Evolutionary conservation across 2,888 invertebrate genomes (phyloP).

Genomic region (Tortrix viridana): DNA sequence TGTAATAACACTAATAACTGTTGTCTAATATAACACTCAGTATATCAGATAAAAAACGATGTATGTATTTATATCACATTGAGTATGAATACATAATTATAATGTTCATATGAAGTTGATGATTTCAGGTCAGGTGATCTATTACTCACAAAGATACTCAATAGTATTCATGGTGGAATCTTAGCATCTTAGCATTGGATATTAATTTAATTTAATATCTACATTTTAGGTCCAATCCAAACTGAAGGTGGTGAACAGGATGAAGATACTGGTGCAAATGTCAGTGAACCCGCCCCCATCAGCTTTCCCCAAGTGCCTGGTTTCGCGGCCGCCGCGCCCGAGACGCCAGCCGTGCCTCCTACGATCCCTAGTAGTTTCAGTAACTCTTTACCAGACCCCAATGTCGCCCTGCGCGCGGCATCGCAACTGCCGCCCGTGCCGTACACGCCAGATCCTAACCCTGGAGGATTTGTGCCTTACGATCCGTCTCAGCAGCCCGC

Average conservation of each 20-base stretch:
- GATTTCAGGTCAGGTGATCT: no score
- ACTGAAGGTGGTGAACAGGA: conserved; percentile 79
- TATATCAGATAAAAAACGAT: no score
- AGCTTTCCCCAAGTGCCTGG: conserved; percentile 50
- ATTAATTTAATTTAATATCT: conserved; percentile 4
- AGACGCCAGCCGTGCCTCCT: conserved; percentile 58
- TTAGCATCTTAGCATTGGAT: background rate
- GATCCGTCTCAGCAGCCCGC: conserved; percentile 71
- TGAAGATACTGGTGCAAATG: conserved; percentile 57
- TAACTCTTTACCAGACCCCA: conserved; percentile 69
- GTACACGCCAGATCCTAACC: conserved; percentile 78
- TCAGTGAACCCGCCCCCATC: conserved; percentile 31
- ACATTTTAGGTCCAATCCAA: conserved; percentile 86
- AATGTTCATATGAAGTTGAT: no score
- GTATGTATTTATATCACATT: no score
- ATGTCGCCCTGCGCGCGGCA: conserved; percentile 68
- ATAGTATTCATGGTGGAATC: no score
- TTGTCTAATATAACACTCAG: no score
- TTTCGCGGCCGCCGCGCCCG: conserved; percentile 43
- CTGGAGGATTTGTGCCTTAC: conserved; percentile 76
- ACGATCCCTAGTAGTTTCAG: conserved; percentile 66
- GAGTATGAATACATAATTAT: no score
- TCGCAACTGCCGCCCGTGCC: conserved; percentile 78
- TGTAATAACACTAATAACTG: no score
- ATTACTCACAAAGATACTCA: no score